Conservation (phyloP, 1,140 invertebrate species). For the Calliphora vicina region DNA sequence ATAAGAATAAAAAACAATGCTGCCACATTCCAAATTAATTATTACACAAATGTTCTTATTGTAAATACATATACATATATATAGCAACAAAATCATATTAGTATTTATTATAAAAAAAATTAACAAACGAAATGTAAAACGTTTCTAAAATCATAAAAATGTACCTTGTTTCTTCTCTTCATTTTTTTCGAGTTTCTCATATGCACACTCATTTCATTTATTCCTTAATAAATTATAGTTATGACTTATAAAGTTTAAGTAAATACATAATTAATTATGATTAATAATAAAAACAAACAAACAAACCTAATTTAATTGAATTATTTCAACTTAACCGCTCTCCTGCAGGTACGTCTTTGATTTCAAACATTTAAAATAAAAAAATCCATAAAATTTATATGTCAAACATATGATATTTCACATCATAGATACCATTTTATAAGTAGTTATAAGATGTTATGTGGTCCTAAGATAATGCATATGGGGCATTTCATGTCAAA, state of each 20-base stretch:
- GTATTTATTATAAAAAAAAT: background rate
- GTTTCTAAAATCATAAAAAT: background rate
- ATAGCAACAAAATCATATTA: conserved; percentile 15
- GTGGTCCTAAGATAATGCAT: too few species aligned
- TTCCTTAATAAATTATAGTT: conserved; percentile 27
- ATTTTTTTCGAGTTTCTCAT: background rate
- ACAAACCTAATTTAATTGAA: too few species aligned
- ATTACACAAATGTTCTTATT: background rate
- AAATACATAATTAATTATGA: background rate
- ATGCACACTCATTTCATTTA: background rate
- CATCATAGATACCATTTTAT: too few species aligned
- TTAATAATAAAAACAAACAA: background rate
- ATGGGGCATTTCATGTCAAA: too few species aligned
- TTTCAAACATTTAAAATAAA: too few species aligned
- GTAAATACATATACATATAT: background rate
- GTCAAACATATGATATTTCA: too few species aligned
- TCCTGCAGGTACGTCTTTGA: too few species aligned
- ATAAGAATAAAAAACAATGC: background rate
- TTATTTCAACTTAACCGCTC: too few species aligned
- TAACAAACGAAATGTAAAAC: background rate
- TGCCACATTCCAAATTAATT: conserved; percentile 25
- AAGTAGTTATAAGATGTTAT: too few species aligned
- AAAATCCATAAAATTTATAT: too few species aligned
- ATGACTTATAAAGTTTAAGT: conserved; percentile 20
- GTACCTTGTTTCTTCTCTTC: background rate